Conservation (phyloP, 1,140 invertebrate species). For the Drosophila kurseongensis region DNA sequence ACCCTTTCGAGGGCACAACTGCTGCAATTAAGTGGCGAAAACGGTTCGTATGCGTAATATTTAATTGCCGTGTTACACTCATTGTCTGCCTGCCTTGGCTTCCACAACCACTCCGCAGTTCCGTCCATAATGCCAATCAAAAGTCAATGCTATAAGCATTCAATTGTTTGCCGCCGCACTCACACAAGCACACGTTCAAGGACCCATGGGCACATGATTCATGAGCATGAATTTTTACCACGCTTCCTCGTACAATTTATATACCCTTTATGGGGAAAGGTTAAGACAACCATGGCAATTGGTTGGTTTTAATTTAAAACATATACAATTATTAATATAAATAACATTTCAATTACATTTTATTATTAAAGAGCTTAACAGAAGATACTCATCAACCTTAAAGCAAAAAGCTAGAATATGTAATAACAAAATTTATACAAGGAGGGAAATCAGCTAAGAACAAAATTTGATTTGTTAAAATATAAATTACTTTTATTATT, state of each 20-base stretch:
- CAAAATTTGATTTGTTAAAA: too few relatives aligned
- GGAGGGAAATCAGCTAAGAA: fast-evolving
- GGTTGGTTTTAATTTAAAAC: background rate
- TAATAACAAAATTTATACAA: too few relatives aligned
- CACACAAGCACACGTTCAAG: constrained; percentile 17
- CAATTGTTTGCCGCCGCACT: constrained; percentile 55
- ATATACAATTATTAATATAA: too few relatives aligned
- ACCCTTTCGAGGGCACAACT: constrained; percentile 3
- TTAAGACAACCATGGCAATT: too few relatives aligned
- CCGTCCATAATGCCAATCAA: constrained; percentile 58
- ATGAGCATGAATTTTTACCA: constrained; percentile 58
- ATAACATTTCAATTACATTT: fast-evolving
- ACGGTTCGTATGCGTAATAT: constrained; percentile 46
- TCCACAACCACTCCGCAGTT: background rate
- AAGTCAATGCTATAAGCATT: constrained; percentile 63
- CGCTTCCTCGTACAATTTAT: constrained; percentile 19
- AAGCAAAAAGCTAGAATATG: too few relatives aligned
- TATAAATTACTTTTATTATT: too few relatives aligned
- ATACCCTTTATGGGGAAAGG: constrained; percentile 1
- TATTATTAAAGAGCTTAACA: too few relatives aligned
- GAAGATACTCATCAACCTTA: too few relatives aligned
- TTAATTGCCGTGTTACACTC: constrained; percentile 30
- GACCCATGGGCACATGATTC: constrained; percentile 38
- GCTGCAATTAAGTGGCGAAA: constrained; percentile 1
- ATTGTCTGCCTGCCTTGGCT: constrained; percentile 2